These are phyloP conservation scores for Pituophis catenifer DNA, from an alignment of 2,113 vertebrate genomes.

Conservation along the genomic window DNA sequence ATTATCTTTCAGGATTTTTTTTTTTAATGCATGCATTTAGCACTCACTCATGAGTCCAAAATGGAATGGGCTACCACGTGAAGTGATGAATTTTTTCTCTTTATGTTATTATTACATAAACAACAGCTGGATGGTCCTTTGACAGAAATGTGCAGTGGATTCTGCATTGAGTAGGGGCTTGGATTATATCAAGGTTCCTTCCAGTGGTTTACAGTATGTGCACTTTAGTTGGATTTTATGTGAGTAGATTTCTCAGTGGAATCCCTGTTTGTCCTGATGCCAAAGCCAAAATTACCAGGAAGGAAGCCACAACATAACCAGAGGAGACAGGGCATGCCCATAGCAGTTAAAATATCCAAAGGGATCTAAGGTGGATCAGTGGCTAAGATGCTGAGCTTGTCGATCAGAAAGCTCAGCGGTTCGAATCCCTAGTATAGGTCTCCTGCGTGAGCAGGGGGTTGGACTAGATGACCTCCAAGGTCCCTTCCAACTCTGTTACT, in stretches of 20 bases:
- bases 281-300: neutral
- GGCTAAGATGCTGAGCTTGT: too few relatives aligned
- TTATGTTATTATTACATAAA: neutral
- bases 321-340: neutral
- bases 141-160: neutral
- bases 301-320: neutral
- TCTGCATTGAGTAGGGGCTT: neutral
- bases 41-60: neutral
- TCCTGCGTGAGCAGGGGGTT: too few relatives aligned
- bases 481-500: too few relatives aligned
- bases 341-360: neutral
- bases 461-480: too few relatives aligned
- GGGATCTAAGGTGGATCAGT: neutral
- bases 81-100: neutral
- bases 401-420: too few relatives aligned
- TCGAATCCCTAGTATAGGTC: too few relatives aligned
- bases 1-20: neutral
- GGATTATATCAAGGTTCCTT: neutral
- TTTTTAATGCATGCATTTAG: neutral
- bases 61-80: neutral
- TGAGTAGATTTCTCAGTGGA: neutral
- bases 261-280: neutral
- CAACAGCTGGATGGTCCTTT: neutral
- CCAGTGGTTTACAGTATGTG: neutral
- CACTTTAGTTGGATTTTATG: neutral